Base-by-base conservation (phyloP, 2,888 invertebrate genomes). In the Netelia melanura region DNA sequence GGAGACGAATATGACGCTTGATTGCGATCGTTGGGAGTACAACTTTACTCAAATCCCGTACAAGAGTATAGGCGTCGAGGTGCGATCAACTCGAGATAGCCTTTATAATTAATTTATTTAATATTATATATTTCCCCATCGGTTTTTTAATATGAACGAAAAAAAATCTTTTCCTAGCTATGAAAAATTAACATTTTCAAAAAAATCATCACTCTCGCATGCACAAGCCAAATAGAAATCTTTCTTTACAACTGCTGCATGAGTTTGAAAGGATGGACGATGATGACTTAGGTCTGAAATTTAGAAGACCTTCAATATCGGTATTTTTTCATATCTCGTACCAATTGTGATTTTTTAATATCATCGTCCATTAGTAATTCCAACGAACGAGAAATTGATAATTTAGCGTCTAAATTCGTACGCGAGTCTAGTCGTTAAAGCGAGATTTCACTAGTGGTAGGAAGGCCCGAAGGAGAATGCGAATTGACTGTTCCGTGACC, bases 61-160 rank as follows among this genome's bases (percentile, higher is more conserved):
- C 87, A 90, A 92, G 11, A 95, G 95, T 74, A 94, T 96, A 62
- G 95, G 95, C 14, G 94, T 95, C 56, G 95, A 95, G 94, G 95
- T 96, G 90, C 86, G 86, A 75, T 84, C 48, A 76, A 85, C 79
- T 74, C 79, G 75, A 58, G 38, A 23, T 58, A 70, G 75, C 61
- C 38, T 61, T 25, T 58, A 81, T 64, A 9, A 11, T 38, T 62
- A 68, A 17, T 17, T 17, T 17, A 17, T 17, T 17, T 17, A 17
- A 17, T 17, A 56, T 21, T 56, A 6, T 56, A 56, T 3, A 48
- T 11, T 14, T 30, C 0, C 30, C 30, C 14, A 52, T 52, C 17
- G n/a, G 54, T 0, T 52, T 54, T 54, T 54, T 54, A 54, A n/a
- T 54, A 17, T 54, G n/a, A n/a, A 54, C 5, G n/a, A 2, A 14